Conservation (phyloP, 2,113 vertebrate genomes). For the Trematocara zebra region DNA sequence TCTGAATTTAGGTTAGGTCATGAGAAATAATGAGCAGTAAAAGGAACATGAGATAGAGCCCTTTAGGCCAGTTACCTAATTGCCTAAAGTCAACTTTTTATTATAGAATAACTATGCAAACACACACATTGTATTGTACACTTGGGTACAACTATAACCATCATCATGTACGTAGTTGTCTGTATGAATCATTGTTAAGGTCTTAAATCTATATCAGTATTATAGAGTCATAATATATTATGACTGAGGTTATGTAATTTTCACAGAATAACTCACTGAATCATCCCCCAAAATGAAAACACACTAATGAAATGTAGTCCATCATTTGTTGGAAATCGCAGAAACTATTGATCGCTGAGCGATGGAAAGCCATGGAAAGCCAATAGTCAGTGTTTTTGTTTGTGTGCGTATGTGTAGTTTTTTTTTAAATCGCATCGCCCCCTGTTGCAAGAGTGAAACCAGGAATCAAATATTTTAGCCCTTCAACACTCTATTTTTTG, state of each 20-base stretch:
- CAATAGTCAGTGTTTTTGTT: neutral
- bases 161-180: neutral
- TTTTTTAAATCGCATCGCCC: neutral
- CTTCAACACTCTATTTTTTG: neutral
- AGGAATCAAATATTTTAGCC: neutral
- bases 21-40: neutral
- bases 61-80: neutral
- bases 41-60: neutral
- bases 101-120: neutral
- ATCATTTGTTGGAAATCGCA: neutral
- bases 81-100: neutral
- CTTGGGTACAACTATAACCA: neutral
- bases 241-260: neutral
- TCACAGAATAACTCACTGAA: neutral
- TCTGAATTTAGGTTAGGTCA: neutral
- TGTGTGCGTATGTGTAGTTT: neutral
- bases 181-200: neutral
- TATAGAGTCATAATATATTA: neutral
- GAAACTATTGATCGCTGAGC: neutral
- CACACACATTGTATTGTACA: neutral
- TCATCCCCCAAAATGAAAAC: neutral
- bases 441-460: neutral
- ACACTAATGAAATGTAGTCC: neutral
- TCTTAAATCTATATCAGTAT: neutral
- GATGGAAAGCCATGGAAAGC: neutral